Evolutionary conservation across 2,113 vertebrate genomes (phyloP).

Genomic region (Scartelaos histophorus): DNA sequence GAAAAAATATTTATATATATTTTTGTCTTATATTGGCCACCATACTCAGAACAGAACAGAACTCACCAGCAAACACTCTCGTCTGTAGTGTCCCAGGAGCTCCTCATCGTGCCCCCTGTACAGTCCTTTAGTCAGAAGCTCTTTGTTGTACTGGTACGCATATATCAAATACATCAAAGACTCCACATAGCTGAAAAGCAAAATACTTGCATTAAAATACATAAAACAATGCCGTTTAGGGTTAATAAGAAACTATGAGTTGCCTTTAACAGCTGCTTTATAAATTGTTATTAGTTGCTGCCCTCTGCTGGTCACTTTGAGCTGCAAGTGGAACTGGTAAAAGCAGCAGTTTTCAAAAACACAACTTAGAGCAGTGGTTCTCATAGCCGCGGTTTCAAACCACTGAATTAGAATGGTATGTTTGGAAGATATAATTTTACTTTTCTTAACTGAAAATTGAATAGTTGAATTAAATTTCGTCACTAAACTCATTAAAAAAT

Average conservation of each 20-base stretch:
- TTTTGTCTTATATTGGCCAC: no score
- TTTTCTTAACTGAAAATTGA: no score
- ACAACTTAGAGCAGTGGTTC: neutral
- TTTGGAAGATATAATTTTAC: no score
- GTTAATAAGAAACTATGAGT: neutral
- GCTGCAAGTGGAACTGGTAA: neutral
- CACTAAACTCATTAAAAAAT: no score
- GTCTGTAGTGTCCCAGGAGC: conserved; percentile 88
- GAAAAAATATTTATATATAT: no score
- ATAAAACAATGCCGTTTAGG: neutral
- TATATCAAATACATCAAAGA: conserved; percentile 93
- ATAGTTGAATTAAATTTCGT: no score
- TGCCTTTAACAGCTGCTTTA: neutral
- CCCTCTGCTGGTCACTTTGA: conserved; percentile 64
- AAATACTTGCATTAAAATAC: conserved; percentile 23
- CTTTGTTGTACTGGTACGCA: conserved; percentile 95
- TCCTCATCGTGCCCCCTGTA: conserved; percentile 91
- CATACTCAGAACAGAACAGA: no score
- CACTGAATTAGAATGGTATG: no score
- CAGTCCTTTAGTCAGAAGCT: conserved; percentile 87
- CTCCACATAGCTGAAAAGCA: conserved; percentile 86
- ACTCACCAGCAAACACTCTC: conserved; percentile 95
- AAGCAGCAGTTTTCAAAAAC: neutral
- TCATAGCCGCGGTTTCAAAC: no score
- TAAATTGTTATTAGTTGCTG: conserved; percentile 28